Conservation (phyloP, 2,797 vertebrate genomes). For the Diglossa cyanea region DNA sequence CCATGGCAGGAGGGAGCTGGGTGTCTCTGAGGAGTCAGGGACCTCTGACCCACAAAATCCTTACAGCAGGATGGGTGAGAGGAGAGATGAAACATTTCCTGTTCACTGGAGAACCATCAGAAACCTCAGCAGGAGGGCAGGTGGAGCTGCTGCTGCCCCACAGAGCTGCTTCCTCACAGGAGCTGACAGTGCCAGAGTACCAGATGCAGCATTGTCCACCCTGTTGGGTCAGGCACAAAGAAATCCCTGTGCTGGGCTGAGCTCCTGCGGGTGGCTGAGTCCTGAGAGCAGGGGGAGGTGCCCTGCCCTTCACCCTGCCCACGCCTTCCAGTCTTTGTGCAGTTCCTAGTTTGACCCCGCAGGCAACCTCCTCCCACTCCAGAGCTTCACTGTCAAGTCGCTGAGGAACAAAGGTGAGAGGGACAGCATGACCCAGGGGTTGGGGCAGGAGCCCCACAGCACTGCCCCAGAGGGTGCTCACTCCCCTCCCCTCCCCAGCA, state of each 20-base stretch:
- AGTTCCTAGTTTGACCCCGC: constrained; percentile 53
- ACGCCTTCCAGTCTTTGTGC: background rate
- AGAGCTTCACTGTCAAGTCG: constrained; percentile 94
- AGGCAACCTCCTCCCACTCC: constrained; percentile 76
- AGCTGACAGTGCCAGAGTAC: background rate
- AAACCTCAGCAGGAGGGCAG: background rate
- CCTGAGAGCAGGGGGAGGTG: background rate
- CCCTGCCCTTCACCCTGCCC: background rate
- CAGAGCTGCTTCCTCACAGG: background rate
- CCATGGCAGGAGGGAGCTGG: background rate
- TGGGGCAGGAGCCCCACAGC: background rate
- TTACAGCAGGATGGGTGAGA: background rate
- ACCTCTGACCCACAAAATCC: background rate
- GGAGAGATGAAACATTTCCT: background rate
- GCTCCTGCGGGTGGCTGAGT: background rate
- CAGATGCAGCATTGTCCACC: background rate
- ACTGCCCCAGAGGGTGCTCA: background rate
- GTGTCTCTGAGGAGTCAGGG: background rate
- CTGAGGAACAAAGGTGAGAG: constrained; percentile 73
- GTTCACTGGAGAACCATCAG: background rate
- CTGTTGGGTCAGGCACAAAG: background rate
- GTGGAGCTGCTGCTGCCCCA: background rate
- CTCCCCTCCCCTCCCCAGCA: background rate
- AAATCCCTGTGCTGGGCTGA: background rate
- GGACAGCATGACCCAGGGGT: background rate